These are phyloP conservation scores for Ranitomeya imitator DNA, from an alignment of 2,113 vertebrate genomes.

Conservation along the genomic window DNA sequence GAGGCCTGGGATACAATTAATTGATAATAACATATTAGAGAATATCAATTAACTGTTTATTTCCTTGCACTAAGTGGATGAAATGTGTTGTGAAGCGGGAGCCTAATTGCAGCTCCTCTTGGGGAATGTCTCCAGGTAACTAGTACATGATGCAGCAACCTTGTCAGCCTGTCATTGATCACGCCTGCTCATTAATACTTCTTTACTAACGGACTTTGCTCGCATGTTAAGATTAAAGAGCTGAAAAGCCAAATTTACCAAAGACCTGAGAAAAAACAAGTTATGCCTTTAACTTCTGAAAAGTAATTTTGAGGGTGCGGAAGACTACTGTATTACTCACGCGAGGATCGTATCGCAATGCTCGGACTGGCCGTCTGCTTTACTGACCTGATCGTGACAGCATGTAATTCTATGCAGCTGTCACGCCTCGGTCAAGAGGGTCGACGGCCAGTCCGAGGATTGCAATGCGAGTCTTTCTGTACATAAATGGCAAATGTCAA, in stretches of 20 bases:
- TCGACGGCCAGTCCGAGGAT: too few species aligned
- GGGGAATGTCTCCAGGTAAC: conserved; percentile 39
- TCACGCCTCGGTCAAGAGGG: too few species aligned
- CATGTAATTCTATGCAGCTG: too few species aligned
- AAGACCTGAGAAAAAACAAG: neutral
- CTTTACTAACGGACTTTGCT: neutral
- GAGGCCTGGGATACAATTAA: conserved; percentile 42
- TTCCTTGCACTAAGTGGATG: neutral
- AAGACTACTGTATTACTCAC: too few species aligned
- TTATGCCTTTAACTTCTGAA: neutral
- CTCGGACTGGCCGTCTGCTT: too few species aligned
- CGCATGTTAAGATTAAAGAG: neutral
- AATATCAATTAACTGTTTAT: conserved; percentile 54
- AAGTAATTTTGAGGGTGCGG: neutral
- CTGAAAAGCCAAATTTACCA: neutral
- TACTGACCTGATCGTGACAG: too few species aligned
- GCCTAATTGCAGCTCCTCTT: conserved; percentile 31
- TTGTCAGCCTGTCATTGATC: conserved; percentile 35
- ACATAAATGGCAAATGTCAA: too few species aligned
- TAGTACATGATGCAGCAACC: neutral
- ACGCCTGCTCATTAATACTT: conserved; percentile 4
- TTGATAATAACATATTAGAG: conserved; percentile 45
- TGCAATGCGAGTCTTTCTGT: too few species aligned
- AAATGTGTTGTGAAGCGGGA: conserved; percentile 10
- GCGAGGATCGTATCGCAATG: too few species aligned